Conservation (phyloP, 2,797 vertebrate genomes). For the Sebastolobus altivelis region DNA sequence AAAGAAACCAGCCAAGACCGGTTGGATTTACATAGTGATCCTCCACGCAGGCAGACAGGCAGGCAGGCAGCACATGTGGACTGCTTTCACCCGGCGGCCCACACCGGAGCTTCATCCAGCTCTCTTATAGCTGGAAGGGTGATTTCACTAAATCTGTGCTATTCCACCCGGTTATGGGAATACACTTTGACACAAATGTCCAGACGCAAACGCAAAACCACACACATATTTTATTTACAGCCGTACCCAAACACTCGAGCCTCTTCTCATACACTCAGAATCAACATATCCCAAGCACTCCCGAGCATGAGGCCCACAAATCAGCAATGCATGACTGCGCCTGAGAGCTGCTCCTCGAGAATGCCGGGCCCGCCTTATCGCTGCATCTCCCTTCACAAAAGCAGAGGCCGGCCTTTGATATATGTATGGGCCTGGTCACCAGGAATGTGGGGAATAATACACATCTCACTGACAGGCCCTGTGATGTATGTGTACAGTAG, state of each 20-base stretch:
- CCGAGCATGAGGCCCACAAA: constrained; percentile 72
- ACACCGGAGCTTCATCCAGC: constrained; percentile 32
- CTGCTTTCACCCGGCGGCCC: constrained; percentile 35
- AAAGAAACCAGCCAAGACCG: constrained; percentile 78
- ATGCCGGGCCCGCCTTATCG: constrained; percentile 72
- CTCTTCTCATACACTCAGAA: constrained; percentile 57
- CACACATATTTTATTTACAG: constrained; percentile 69
- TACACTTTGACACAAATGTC: constrained; percentile 36
- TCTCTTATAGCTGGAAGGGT: constrained; percentile 15
- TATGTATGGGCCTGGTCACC: constrained; percentile 74
- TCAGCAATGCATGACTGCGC: constrained; percentile 78
- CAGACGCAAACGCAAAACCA: constrained; percentile 22
- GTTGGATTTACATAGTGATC: constrained; percentile 65
- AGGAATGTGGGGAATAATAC: constrained; percentile 83
- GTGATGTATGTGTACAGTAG: constrained; percentile 69
- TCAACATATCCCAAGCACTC: constrained; percentile 62
- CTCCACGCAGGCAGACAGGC: constrained; percentile 52
- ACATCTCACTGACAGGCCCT: constrained; percentile 69
- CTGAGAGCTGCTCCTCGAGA: constrained; percentile 74
- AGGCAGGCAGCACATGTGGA: constrained; percentile 61
- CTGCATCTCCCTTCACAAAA: constrained; percentile 76
- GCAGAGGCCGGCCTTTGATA: constrained; percentile 79
- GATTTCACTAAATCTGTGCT: constrained; percentile 32
- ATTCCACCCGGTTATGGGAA: constrained; percentile 39
- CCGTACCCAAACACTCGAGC: constrained; percentile 54